Conservation (phyloP, 2,797 vertebrate genomes). For the Sebastes wilsoni region DNA sequence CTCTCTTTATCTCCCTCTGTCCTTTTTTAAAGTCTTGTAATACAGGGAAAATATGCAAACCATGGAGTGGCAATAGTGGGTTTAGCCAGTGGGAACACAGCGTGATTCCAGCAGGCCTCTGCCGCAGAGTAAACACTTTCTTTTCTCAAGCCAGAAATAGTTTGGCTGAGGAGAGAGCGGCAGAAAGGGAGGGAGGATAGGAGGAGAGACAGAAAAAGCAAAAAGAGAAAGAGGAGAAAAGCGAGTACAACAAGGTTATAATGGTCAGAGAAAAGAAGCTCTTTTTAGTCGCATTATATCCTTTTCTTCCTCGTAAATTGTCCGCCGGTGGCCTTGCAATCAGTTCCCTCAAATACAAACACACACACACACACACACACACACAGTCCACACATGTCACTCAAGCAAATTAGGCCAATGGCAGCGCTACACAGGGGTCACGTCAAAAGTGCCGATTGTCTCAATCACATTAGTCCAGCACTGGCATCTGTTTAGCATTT, state of each 20-base stretch:
- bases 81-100: conserved; percentile 84
- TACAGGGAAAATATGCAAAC: conserved; percentile 85
- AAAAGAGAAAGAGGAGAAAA: neutral
- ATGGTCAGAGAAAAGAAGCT: conserved; percentile 27
- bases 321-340: conserved; percentile 56
- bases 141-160: conserved; percentile 87
- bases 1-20: conserved; percentile 57
- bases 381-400: conserved; percentile 65
- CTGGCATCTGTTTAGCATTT: conserved; percentile 97
- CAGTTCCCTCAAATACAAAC: conserved; percentile 31
- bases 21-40: conserved; percentile 79
- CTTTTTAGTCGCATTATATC: conserved; percentile 29
- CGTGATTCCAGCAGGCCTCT: conserved; percentile 80
- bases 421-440: conserved; percentile 80
- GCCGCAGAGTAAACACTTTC: conserved; percentile 87
- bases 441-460: conserved; percentile 94
- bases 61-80: conserved; percentile 82
- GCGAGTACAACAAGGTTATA: conserved; percentile 47
- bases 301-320: conserved; percentile 42
- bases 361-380: neutral
- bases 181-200: conserved; percentile 33
- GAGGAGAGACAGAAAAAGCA: conserved; percentile 33
- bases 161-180: conserved; percentile 77
- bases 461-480: conserved; percentile 92
- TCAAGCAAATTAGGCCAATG: conserved; percentile 79